Evolutionary conservation across 2,113 vertebrate genomes (phyloP), one percentile per base, ranked within the genome.

Genomic region (Urocynchramus pylzowi): DNA sequence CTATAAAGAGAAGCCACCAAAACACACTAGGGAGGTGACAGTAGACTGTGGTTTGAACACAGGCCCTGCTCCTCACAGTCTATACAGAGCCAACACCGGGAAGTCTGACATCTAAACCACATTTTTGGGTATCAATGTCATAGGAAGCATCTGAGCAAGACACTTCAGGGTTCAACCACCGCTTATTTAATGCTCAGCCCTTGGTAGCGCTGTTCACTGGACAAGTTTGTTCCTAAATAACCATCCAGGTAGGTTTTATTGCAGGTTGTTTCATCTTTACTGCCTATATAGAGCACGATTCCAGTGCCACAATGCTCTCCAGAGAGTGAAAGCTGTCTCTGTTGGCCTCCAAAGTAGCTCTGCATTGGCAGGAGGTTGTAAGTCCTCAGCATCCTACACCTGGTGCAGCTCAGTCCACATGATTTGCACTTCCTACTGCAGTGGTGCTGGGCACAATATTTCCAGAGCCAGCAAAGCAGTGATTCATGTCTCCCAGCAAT

Each of bases 141-240:
- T 1, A 87, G 41, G 31, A 76, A 28, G 22, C n/a, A 41, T 41
- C 41, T 77, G 39, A 84, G n/a, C 68, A 49, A 54, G 63, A 64
- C 37, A n/a, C n/a, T 42, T 31, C 31, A 63, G 42, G 13, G 44
- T 12, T 68, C 61, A 78, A 0, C 4, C 1, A 4, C n/a, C n/a
- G 3, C 10, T 54, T 60, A 3, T 21, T 44, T 74, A 87, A 33
- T 37, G 41, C 27, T 82, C 70, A 92, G 31, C 16, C 37, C 8
- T 71, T 59, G 31, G 54, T 50, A 75, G 22, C 0, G 0, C 23
- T 49, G 26, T 35, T 60, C 0, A 0, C 5, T 7, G 12, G 69
- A n/a, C 30, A 74, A 15, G 18, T 30, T 69, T 69, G 41, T 60
- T 39, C 21, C 13, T n/a, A 61, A 75, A n/a, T 61, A 65, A 31